These are phyloP conservation scores for Halcyon badia DNA, from an alignment of 2,797 vertebrate genomes.

Conservation along the genomic window DNA sequence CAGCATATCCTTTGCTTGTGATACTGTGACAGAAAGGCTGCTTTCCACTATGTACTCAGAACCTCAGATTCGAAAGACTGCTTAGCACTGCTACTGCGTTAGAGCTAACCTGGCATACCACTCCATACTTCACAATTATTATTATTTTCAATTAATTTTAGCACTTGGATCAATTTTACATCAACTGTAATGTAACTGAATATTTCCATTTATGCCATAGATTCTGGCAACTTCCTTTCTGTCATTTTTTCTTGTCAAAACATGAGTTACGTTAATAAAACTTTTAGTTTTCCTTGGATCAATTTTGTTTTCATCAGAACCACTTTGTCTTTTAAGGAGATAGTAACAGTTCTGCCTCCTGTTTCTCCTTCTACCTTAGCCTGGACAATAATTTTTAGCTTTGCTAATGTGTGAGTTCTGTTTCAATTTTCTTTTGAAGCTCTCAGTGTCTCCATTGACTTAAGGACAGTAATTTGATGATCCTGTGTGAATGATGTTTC, in stretches of 20 bases:
- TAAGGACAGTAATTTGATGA: not conserved
- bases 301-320: not conserved
- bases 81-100: not conserved
- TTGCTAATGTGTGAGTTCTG: not conserved
- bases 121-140: not conserved
- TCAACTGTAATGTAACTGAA: not conserved
- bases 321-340: not conserved
- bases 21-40: not conserved
- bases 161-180: not conserved
- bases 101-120: not conserved
- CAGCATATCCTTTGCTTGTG: not conserved
- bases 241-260: not conserved
- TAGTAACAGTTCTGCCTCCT: not conserved
- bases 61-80: not conserved
- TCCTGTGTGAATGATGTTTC: not conserved
- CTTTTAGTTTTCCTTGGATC: not conserved
- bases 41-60: not conserved
- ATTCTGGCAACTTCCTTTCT: not conserved
- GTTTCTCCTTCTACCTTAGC: not conserved
- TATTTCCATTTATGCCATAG: not conserved
- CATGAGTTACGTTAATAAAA: not conserved
- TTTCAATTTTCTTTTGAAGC: not conserved
- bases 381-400: not conserved
- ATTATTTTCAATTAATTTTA: slow-evolving; percentile 17
- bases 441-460: not conserved